Evolutionary conservation across 2,888 invertebrate genomes (phyloP), one percentile per base, ranked within the genome.

Genomic region (Aromia moschata): DNA sequence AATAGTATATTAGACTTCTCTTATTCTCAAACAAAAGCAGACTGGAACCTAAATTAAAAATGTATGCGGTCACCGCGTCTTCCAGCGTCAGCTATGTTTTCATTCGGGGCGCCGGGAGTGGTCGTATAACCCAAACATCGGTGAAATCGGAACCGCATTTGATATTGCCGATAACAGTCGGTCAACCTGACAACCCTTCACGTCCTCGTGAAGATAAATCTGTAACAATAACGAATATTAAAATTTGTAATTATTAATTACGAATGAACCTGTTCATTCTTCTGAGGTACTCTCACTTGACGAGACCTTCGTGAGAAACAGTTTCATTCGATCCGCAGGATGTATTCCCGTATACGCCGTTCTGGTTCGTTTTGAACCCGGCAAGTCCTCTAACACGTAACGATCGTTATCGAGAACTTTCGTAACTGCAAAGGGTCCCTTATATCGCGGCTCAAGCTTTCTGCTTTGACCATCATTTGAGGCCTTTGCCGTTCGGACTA

Each of bases 181-280:
- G 38, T 15, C 14, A 38, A 9, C 38, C 38, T 38, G 38, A 38
- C 3, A 1, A n/a, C 14, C 11, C 11, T 38, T 38, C 14, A 38
- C 38, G 38, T 38, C 38, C 38, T 38, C 38, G 38, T 38, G 14
- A 38, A 25, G 25, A 25, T 25, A 25, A n/a, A 5, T 14, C 11
- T 14, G 7, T 25, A 5, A 25, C 25, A n/a, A n/a, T n/a, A 7
- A 25, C 7, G 25, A 25, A 25, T 38, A 38, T 38, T 38, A 38
- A 38, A 2, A 38, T 15, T n/a, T n/a, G n/a, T n/a, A n/a, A n/a
- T n/a, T n/a, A n/a, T n/a, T n/a, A n/a, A n/a, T n/a, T n/a, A n/a
- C n/a, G n/a, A n/a, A n/a, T n/a, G n/a, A 38, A 38, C n/a, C 38
- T 38, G 14, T 38, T 38, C 7, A 38, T 38, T 14, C 14, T 14